Evolutionary conservation across 2,888 invertebrate species (phyloP), one percentile per base, ranked within the genome.

Genomic region (Lasioglossum lativentre): DNA sequence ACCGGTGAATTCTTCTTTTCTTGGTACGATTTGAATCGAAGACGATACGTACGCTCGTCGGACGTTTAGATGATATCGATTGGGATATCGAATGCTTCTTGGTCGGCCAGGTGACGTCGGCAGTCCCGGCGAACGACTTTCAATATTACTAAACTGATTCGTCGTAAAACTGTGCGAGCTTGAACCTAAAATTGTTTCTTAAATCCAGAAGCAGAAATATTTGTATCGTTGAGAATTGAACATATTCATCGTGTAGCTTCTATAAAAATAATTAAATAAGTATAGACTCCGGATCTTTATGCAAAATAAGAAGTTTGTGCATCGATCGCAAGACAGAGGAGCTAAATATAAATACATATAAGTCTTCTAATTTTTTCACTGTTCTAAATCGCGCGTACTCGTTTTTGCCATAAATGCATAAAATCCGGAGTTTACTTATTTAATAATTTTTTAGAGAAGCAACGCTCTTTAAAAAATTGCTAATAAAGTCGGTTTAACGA

Each of bases 61-160:
- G 66, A 80, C 66, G 75, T 75, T 76, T 80, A 38, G 45, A 47
- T 59, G 72, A 42, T 78, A 86, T 86, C 74, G 85, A 74, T 80
- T 66, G 34, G 1, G 19, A 34, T 56, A 59, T 52, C 59, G 74
- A 59, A 34, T 30, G 42, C 80, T 78, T 87, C 86, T 88, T 74
- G 80, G 85, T 68, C 52, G 45, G 34, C 16, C 4, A 56, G 52
- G 30, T 66, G 14, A 23, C 59, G 52, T 34, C 23, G n/a, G 56
- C 47, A 34, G 30, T 72, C 27, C 23, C 14, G 23, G 38, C 38
- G 47, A 34, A 12, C 30, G 34, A 23, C 27, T 74, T 23, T 19
- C 52, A 30, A 45, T 23, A 45, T 19, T 12, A 23, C 30, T 42
- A 10, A 70, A 30, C 72, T 45, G 72, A 72, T 72, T 72, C 19